Percentiles rank a stretch among this genome's conserved stretches.
These are phyloP conservation scores for Mechanitis messenoides DNA, from an alignment of 2,888 invertebrate species.

Conservation along the genomic window DNA sequence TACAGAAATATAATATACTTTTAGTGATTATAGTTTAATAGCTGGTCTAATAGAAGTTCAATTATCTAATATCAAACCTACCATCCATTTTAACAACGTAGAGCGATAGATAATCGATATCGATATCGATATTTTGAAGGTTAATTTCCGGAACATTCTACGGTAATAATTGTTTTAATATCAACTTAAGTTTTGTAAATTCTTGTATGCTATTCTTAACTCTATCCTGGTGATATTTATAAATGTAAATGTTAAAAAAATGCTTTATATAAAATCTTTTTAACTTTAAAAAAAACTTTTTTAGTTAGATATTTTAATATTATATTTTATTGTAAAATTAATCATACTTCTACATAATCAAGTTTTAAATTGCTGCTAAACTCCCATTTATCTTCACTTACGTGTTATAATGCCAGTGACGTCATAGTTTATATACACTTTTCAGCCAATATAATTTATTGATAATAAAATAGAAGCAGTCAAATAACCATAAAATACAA, in stretches of 20 bases:
- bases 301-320: background rate
- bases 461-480: conserved; percentile 4
- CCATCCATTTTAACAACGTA: conserved; percentile 26
- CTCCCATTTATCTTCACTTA: background rate
- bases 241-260: background rate
- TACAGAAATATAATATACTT: too few relatives aligned
- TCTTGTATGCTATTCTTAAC: background rate
- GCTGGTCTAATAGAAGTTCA: conserved; percentile 9
- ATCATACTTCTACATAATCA: background rate
- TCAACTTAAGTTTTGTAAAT: background rate
- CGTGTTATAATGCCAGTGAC: conserved; percentile 4
- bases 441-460: conserved; percentile 4
- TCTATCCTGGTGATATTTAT: background rate
- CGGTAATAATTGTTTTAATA: background rate
- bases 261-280: background rate
- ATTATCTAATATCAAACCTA: conserved; percentile 20
- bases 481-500: background rate
- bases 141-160: conserved; percentile 12
- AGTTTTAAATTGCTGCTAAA: conserved; percentile 4
- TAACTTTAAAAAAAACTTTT: background rate
- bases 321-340: background rate
- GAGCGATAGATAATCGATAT: conserved; percentile 18
- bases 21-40: too few relatives aligned
- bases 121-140: conserved; percentile 18
- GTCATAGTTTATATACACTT: conserved; percentile 5